phyloP scores from a whole-genome alignment of 2,113 vertebrate genomes.

The Murina feae region DNA sequence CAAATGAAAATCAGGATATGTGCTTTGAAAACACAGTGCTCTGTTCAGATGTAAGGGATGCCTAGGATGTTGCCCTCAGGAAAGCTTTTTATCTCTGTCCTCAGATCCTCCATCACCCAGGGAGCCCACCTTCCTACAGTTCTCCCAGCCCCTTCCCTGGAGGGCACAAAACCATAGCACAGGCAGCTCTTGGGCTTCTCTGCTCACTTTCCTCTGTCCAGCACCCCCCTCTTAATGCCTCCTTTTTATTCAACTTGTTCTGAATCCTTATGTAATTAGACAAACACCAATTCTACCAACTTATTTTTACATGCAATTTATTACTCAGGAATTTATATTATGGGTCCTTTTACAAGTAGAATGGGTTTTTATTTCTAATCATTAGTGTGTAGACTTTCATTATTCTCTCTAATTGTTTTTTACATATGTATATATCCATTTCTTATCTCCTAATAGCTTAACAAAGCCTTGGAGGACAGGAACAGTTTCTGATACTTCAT shows the following conservation, averaged over 20 bases:
- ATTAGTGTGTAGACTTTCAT: neutral
- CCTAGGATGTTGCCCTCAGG: neutral
- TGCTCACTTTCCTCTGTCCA: rapidly evolving
- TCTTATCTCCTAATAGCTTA: neutral
- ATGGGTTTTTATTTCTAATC: neutral
- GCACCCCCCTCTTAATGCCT: too few relatives aligned
- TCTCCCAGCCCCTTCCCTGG: neutral
- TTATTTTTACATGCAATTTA: neutral
- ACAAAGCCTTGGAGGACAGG: neutral
- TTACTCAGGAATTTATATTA: neutral
- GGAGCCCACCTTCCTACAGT: neutral
- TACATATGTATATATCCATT: neutral
- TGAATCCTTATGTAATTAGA: neutral
- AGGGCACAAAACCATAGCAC: neutral
- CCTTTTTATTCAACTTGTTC: neutral
- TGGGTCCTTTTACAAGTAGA: neutral
- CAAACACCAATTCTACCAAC: neutral
- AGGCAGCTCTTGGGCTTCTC: neutral
- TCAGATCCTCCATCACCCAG: neutral
- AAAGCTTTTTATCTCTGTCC: neutral
- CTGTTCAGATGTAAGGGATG: neutral
- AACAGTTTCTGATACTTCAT: neutral
- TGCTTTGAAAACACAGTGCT: neutral
- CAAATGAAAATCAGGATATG: neutral
- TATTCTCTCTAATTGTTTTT: neutral